phyloP scores from a whole-genome alignment of 1,140 invertebrate genomes.

The Cherax destructor region DNA sequence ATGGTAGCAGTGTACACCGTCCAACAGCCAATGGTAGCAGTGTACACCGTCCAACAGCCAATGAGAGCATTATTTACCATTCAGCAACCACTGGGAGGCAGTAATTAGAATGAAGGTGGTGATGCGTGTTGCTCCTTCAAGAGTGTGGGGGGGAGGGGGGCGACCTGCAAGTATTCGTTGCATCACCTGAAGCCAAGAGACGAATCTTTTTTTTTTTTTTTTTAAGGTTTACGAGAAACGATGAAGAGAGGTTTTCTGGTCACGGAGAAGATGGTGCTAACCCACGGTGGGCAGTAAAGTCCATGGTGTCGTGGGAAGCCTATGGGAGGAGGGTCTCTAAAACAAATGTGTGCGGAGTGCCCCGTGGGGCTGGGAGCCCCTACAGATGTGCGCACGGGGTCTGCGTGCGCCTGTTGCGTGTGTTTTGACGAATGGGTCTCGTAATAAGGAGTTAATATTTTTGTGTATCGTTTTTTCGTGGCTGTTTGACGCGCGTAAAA shows the following conservation, averaged over 20 bases:
- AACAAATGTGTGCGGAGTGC: neutral
- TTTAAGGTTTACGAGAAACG: too few species aligned
- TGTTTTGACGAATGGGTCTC: constrained; percentile 25
- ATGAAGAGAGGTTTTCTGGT: too few species aligned
- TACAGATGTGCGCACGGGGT: neutral
- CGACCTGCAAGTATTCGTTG: neutral
- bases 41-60: neutral
- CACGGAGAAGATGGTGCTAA: neutral
- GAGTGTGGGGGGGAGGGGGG: too few species aligned
- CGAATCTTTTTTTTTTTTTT: neutral
- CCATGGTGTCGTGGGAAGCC: neutral
- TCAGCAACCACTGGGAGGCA: neutral
- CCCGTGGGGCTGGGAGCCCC: neutral
- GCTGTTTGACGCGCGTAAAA: neutral
- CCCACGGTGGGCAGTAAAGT: neutral
- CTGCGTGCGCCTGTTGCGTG: constrained; percentile 40
- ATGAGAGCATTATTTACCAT: neutral
- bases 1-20: neutral
- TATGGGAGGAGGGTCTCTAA: neutral
- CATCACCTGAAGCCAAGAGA: neutral
- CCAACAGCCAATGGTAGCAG: neutral
- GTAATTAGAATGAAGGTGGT: neutral
- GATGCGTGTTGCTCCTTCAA: constrained; percentile 15
- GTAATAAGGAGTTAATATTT: constrained; percentile 40
- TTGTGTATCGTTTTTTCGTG: constrained; percentile 16